Percentiles rank a stretch among this genome's conserved stretches.
Conservation (phyloP, 2,888 invertebrate genomes). For the Philereme vetulata region DNA sequence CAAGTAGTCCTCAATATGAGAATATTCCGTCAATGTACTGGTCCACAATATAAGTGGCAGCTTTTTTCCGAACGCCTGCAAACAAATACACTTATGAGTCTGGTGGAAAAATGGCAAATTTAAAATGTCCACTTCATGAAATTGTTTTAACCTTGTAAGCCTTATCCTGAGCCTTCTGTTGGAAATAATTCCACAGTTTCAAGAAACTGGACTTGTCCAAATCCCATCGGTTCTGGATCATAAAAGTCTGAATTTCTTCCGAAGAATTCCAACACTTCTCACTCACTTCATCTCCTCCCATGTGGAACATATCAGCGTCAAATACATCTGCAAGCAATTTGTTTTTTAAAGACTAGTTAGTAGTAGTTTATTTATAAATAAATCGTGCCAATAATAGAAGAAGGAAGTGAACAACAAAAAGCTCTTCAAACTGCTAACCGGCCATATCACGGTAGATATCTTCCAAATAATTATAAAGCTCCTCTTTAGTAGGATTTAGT, state of each 20-base stretch:
- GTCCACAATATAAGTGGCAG: slow-evolving; percentile 91
- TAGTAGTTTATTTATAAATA: no score
- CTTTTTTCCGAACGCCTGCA: slow-evolving; percentile 77
- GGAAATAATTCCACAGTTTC: slow-evolving; percentile 90
- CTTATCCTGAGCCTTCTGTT: slow-evolving; percentile 85
- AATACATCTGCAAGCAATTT: slow-evolving; percentile 78
- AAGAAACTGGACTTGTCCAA: slow-evolving; percentile 84
- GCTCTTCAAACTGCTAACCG: slow-evolving; percentile 48
- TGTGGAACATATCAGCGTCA: slow-evolving; percentile 89
- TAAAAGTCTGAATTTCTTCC: slow-evolving; percentile 86
- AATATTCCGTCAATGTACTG: slow-evolving; percentile 88
- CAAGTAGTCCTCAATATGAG: slow-evolving; percentile 86
- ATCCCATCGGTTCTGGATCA: slow-evolving; percentile 86
- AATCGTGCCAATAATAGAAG: no score
- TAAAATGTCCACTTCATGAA: neutral
- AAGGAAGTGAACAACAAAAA: neutral
- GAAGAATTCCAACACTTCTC: slow-evolving; percentile 91
- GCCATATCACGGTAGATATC: slow-evolving; percentile 91
- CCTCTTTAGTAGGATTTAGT: slow-evolving; percentile 88
- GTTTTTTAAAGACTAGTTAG: no score
- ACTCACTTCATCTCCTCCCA: slow-evolving; percentile 93
- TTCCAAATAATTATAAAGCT: slow-evolving; percentile 86
- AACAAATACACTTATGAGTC: slow-evolving; percentile 1
- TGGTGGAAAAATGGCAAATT: neutral
- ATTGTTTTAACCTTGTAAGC: slow-evolving; percentile 72